phyloP scores from a whole-genome alignment of 2,888 invertebrate genomes.

The Acronicta leporina region DNA sequence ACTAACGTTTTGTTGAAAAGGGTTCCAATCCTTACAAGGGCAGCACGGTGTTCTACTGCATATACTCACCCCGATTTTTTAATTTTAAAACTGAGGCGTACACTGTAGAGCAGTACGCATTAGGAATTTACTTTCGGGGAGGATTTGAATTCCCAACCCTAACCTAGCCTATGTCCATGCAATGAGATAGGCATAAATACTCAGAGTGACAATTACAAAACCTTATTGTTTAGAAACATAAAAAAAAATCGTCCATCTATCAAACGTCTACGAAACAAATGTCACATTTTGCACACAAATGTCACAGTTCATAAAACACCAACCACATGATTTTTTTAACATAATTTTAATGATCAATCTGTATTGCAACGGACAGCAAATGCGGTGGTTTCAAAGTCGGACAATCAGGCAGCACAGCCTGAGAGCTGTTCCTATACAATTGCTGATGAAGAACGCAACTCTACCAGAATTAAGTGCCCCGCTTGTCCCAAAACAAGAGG shows the following conservation, averaged over 20 bases:
- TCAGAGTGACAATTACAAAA: too few relatives aligned
- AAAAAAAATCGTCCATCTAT: not conserved
- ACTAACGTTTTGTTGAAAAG: too few relatives aligned
- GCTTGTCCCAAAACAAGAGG: not conserved
- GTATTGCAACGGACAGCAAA: not conserved
- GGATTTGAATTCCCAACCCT: too few relatives aligned
- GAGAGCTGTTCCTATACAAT: conserved; percentile 2
- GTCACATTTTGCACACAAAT: too few relatives aligned
- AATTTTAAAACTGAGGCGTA: too few relatives aligned
- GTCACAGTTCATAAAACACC: not conserved
- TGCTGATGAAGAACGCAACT: not conserved
- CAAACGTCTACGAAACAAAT: not conserved
- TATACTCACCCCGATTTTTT: too few relatives aligned
- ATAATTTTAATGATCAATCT: not conserved
- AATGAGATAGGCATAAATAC: too few relatives aligned
- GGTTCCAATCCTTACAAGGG: too few relatives aligned
- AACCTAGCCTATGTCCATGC: too few relatives aligned
- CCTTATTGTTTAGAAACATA: not conserved
- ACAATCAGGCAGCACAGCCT: not conserved
- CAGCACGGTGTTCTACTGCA: too few relatives aligned
- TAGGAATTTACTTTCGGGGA: too few relatives aligned
- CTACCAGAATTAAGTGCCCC: not conserved
- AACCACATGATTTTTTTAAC: not conserved
- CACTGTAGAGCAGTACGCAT: too few relatives aligned
- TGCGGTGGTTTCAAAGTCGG: not conserved